Percentiles rank a stretch among this genome's conserved stretches.
Evolutionary conservation across 2,888 invertebrate genomes (phyloP).

Genomic region (Lissocephala sabroskyi): DNA sequence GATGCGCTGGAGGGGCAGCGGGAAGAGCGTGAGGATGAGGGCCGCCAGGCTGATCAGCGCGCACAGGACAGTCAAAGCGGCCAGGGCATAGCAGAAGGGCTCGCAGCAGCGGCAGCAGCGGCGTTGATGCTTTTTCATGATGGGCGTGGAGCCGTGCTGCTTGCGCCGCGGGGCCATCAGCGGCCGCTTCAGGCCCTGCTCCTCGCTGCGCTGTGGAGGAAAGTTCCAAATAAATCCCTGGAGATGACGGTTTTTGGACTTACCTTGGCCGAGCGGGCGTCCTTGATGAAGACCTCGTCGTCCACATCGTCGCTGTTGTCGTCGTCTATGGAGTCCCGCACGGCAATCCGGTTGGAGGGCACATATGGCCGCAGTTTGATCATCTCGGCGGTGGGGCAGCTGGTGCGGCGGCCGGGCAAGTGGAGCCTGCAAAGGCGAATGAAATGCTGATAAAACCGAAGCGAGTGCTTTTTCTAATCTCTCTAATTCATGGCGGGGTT

Average conservation of each 20-base stretch:
- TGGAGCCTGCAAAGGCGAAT: neutral
- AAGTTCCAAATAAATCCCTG: neutral
- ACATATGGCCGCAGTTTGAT: conserved; percentile 76
- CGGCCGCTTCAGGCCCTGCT: conserved; percentile 80
- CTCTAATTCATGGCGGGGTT: too few relatives aligned
- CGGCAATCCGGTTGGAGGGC: conserved; percentile 77
- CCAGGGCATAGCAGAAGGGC: conserved; percentile 79
- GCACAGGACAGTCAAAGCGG: conserved; percentile 76
- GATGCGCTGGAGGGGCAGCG: conserved; percentile 77
- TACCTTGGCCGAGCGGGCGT: conserved; percentile 79
- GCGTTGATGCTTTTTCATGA: conserved; percentile 72
- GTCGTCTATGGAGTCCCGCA: conserved; percentile 81
- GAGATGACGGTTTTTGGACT: conserved; percentile 11
- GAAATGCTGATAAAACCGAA: too few relatives aligned
- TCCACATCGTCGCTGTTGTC: conserved; percentile 83
- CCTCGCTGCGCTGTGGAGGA: conserved; percentile 75
- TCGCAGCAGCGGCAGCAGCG: conserved; percentile 76
- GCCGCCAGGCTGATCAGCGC: conserved; percentile 78
- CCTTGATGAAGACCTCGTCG: conserved; percentile 84
- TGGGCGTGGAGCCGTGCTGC: conserved; percentile 70
- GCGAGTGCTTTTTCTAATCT: too few relatives aligned
- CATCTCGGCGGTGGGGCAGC: conserved; percentile 56
- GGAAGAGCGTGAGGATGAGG: conserved; percentile 78
- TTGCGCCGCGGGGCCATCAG: conserved; percentile 83
- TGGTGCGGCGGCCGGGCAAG: too few relatives aligned